phyloP scores from a whole-genome alignment of 2,888 invertebrate species.

The Lottia scabra region DNA sequence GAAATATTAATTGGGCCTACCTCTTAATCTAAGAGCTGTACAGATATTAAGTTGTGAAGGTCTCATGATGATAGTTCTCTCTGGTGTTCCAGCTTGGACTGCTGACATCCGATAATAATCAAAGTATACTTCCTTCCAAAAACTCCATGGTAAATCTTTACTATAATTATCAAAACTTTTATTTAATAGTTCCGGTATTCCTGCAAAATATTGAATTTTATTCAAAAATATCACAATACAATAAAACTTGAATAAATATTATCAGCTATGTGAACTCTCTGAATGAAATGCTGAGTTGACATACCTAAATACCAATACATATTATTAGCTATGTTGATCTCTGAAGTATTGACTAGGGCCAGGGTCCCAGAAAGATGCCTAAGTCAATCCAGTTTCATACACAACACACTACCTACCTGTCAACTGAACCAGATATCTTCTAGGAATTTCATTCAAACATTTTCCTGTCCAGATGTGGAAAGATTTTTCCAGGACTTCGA shows the following conservation, averaged over 20 bases:
- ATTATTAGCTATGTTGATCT: too few relatives aligned
- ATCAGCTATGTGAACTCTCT: too few relatives aligned
- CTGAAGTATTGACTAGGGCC: too few relatives aligned
- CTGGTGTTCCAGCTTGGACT: background rate
- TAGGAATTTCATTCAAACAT: slow-evolving; percentile 21
- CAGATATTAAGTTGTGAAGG: background rate
- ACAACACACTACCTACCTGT: slow-evolving; percentile 16
- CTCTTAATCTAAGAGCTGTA: background rate
- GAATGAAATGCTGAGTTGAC: too few relatives aligned
- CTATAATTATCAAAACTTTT: background rate
- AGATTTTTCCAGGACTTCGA: slow-evolving; percentile 5
- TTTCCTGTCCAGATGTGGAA: slow-evolving; percentile 22
- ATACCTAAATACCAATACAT: too few relatives aligned
- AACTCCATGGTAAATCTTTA: background rate
- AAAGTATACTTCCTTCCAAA: background rate
- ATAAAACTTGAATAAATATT: too few relatives aligned
- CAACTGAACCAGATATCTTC: slow-evolving; percentile 13
- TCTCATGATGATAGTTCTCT: background rate
- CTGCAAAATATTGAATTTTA: background rate
- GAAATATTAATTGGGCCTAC: too few relatives aligned
- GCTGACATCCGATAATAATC: background rate
- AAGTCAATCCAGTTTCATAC: too few relatives aligned
- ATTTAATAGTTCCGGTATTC: background rate
- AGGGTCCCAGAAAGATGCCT: too few relatives aligned
- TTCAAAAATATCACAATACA: too few relatives aligned